Evolutionary conservation across 2,888 invertebrate genomes (phyloP).

Genomic region (Drosophila siamana): DNA sequence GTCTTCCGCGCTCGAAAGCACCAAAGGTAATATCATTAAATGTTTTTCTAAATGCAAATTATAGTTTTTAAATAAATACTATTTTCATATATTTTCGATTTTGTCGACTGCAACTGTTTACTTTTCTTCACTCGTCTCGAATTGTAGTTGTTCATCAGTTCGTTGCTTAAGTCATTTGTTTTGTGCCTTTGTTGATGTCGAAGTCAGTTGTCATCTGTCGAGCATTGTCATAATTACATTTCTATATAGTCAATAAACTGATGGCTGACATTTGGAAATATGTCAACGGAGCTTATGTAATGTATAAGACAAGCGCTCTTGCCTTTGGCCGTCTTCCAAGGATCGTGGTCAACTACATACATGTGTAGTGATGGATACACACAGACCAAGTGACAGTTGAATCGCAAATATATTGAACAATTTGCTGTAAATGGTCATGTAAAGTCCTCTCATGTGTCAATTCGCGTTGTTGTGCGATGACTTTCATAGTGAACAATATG

Average conservation of each 20-base stretch:
- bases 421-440: slow-evolving; percentile 70
- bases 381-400: slow-evolving; percentile 67
- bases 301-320: slow-evolving; percentile 63
- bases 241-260: slow-evolving; percentile 64
- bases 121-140: too few relatives aligned
- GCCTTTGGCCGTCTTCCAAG: slow-evolving; percentile 47
- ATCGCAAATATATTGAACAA: slow-evolving; percentile 71
- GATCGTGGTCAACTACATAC: slow-evolving; percentile 39
- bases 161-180: slow-evolving; percentile 41
- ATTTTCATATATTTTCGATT: not conserved
- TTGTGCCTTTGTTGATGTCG: slow-evolving; percentile 33
- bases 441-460: slow-evolving; percentile 73
- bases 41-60: too few relatives aligned
- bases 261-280: slow-evolving; percentile 68
- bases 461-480: slow-evolving; percentile 17
- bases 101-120: too few relatives aligned
- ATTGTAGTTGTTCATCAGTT: slow-evolving; percentile 2
- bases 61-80: too few relatives aligned
- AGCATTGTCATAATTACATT: slow-evolving; percentile 75
- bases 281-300: slow-evolving; percentile 65
- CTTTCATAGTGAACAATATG: slow-evolving; percentile 15
- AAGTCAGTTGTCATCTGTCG: slow-evolving; percentile 53
- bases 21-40: too few relatives aligned
- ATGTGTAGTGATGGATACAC: slow-evolving; percentile 69
- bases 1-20: not conserved